Base-by-base conservation (phyloP, 2,113 vertebrate species). In the Lepisosteus oculatus region DNA sequence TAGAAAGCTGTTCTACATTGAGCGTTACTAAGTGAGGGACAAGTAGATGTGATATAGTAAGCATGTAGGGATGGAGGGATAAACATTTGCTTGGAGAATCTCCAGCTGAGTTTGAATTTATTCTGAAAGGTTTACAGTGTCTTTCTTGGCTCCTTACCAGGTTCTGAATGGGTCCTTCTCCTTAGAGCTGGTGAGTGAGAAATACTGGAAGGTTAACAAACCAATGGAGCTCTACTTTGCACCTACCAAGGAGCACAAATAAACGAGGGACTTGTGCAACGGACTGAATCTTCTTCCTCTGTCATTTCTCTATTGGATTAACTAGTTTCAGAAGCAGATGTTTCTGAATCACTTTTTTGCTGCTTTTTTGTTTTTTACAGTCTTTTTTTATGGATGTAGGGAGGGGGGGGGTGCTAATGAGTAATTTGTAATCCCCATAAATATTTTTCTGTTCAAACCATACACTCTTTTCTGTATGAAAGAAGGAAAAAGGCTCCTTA, bases 151-250 rank as follows among this genome's bases (percentile, higher is more conserved):
- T 73, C 68, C 80, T 11, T 87, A 84, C 41, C 78, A 98, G 97
- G 96, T 99, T 17, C 86, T 99, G 81, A 99, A 99, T 69, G 97
- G 97, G 11, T 99, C 97, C 0, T 99, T 99, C 82, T 99, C 97
- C 70, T 85, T 99, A 86, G 97, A 99, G 84, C 90, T 99, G 82
- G 97, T 99, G 89, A 99, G 96, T 74, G 97, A 99, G 90, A 99
- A 99, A 83, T 99, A 99, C 85, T 99, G 97, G 97, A 99, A 99
- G 86, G 97, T 99, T 81, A 99, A 99, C 90, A 99, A 98, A 80
- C 97, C 97, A 76, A 99, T 99, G 97, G 97, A 99, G 93, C 95
- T 99, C 67, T 99, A 98, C 88, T 99, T 99, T 63, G 97, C 97
- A 47, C 97, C 97, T 0, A 99, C 97, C 13, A 99, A 98, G 89